phyloP scores from a whole-genome alignment of 2,888 invertebrate species.

The Chironomus tentans region DNA sequence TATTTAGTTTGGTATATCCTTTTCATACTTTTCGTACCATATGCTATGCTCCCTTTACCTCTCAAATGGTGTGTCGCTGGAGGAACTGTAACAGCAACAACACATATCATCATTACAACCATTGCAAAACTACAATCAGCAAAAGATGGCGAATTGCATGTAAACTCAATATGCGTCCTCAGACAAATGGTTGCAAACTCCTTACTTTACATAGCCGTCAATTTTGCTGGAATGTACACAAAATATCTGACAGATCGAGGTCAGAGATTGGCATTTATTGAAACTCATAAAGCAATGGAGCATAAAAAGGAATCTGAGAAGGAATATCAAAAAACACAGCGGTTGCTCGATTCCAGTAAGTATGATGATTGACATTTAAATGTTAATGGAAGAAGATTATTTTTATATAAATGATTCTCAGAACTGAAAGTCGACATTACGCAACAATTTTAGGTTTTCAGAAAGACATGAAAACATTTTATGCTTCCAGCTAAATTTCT shows the following conservation, averaged over 20 bases:
- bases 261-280: conserved; percentile 86
- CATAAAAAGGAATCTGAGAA: conserved; percentile 76
- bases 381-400: background rate
- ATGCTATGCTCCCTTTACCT: conserved; percentile 87
- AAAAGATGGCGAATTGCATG: background rate
- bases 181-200: conserved; percentile 65
- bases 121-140: conserved; percentile 37
- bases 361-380: conserved; percentile 21
- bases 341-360: conserved; percentile 73
- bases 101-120: conserved; percentile 59
- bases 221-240: conserved; percentile 89
- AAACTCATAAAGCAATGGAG: conserved; percentile 89
- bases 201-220: conserved; percentile 74
- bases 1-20: conserved; percentile 88
- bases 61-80: conserved; percentile 82
- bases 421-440: too few species aligned
- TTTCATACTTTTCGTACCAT: conserved; percentile 88
- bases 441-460: too few species aligned
- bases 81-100: conserved; percentile 67
- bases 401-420: too few species aligned
- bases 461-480: too few species aligned
- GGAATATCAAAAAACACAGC: conserved; percentile 86
- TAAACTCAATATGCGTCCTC: conserved; percentile 44
- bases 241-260: conserved; percentile 90
- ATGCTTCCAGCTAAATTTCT: too few species aligned